These are phyloP conservation scores for Grammomys surdaster DNA, from an alignment of 2,113 vertebrate species.

Conservation along the genomic window DNA sequence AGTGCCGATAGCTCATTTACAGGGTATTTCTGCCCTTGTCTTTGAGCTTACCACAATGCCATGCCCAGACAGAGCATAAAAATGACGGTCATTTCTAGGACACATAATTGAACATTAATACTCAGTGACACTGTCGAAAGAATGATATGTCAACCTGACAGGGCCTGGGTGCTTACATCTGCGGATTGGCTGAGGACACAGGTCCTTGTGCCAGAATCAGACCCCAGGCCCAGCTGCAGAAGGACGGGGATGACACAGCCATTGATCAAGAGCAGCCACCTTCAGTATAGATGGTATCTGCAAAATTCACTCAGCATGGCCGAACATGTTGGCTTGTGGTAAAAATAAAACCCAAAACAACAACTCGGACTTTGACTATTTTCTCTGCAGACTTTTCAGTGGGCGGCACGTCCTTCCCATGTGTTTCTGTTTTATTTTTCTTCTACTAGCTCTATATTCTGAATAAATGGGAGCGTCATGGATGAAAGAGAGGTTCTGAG, in stretches of 20 bases:
- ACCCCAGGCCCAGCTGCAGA: constrained; percentile 84
- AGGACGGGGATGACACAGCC: constrained; percentile 80
- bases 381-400: neutral
- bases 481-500: neutral
- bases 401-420: neutral
- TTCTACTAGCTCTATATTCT: constrained; percentile 19
- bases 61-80: constrained; percentile 80
- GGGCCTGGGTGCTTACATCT: constrained; percentile 88
- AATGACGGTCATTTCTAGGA: constrained; percentile 90
- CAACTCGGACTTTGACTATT: neutral
- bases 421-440: neutral
- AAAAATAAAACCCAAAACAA: neutral
- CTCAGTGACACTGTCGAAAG: constrained; percentile 89
- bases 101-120: constrained; percentile 93
- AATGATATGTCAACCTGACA: constrained; percentile 92
- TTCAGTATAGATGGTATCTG: constrained; percentile 79
- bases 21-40: constrained; percentile 87
- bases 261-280: constrained; percentile 87
- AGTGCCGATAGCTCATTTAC: constrained; percentile 78
- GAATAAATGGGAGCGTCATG: neutral
- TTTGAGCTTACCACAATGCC: constrained; percentile 81
- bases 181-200: constrained; percentile 86
- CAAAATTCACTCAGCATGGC: constrained; percentile 43
- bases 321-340: neutral
- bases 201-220: constrained; percentile 87